phyloP scores from a whole-genome alignment of 30 jellyfish, hydroid and myxozoan species.

The Turritopsis dohrnii region DNA sequence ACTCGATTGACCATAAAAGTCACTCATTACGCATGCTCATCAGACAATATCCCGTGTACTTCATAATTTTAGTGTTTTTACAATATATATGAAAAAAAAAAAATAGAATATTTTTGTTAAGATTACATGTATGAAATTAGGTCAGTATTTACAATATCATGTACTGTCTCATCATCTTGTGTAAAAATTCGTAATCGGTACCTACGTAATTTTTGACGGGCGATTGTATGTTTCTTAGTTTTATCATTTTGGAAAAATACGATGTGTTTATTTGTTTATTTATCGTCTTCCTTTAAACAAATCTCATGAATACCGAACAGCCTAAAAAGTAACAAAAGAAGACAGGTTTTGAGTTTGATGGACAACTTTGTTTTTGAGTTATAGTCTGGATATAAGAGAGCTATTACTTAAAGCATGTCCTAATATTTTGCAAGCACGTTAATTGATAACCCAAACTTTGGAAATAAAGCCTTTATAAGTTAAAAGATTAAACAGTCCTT shows the following conservation, averaged over 20 bases:
- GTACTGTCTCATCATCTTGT: background rate
- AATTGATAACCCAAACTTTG: background rate
- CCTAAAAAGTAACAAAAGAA: constrained; percentile 28
- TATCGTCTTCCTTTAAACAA: constrained; percentile 93
- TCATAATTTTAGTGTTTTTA: background rate
- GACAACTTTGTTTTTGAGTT: no score
- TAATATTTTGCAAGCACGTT: background rate
- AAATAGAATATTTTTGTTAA: background rate
- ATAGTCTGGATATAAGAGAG: no score
- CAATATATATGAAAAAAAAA: background rate
- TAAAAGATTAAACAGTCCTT: no score
- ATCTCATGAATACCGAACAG: constrained; percentile 90
- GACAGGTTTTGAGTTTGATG: background rate
- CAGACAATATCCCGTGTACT: background rate
- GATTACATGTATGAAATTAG: background rate
- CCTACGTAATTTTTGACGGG: constrained; percentile 5
- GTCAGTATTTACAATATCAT: background rate
- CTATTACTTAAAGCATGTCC: no score
- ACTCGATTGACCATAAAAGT: no score
- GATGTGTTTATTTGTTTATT: constrained; percentile 4
- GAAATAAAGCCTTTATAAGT: no score
- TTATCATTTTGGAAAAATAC: background rate
- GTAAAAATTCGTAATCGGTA: constrained; percentile 27
- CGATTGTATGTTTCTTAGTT: background rate
- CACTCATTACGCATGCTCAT: no score